These are phyloP conservation scores for Astur gentilis DNA, from an alignment of 2,113 vertebrate species.

Conservation along the genomic window DNA sequence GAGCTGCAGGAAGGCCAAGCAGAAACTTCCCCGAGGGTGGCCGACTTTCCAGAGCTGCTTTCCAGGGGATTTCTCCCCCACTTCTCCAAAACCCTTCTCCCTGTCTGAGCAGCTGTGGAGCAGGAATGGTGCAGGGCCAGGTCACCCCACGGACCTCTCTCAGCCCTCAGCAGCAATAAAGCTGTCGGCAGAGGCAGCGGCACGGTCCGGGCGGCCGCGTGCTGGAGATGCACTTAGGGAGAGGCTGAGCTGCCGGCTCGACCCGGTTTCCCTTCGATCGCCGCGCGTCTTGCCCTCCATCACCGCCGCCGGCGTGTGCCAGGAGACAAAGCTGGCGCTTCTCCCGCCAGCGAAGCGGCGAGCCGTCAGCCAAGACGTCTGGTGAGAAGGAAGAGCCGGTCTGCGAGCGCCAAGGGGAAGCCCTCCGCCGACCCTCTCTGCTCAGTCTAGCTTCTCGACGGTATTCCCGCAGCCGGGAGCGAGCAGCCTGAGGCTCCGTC, in stretches of 20 bases:
- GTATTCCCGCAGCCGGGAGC: background rate
- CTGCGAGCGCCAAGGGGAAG: background rate
- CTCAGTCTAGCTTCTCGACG: fast-evolving
- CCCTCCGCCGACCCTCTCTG: background rate
- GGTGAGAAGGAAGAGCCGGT: background rate
- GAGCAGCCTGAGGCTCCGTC: background rate
- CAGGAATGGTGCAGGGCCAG: background rate
- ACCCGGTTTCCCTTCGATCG: background rate
- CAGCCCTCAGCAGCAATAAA: background rate
- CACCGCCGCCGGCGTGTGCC: background rate
- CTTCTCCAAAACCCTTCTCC: fast-evolving
- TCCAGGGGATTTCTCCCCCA: background rate
- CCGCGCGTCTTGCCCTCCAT: background rate
- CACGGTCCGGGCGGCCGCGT: background rate
- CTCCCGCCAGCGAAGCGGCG: background rate
- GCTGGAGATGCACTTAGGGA: background rate
- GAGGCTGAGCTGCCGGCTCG: background rate
- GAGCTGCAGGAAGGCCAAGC: background rate
- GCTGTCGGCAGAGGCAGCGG: slow-evolving; percentile 6
- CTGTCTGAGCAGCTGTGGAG: background rate
- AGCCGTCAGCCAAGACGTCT: background rate
- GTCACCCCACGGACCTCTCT: background rate
- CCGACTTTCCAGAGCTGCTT: background rate
- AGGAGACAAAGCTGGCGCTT: background rate
- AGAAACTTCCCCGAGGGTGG: background rate